Percentiles rank a stretch among this genome's conserved stretches.
phyloP scores from a whole-genome alignment of 2,888 invertebrate species.

The Pammene fasciana region DNA sequence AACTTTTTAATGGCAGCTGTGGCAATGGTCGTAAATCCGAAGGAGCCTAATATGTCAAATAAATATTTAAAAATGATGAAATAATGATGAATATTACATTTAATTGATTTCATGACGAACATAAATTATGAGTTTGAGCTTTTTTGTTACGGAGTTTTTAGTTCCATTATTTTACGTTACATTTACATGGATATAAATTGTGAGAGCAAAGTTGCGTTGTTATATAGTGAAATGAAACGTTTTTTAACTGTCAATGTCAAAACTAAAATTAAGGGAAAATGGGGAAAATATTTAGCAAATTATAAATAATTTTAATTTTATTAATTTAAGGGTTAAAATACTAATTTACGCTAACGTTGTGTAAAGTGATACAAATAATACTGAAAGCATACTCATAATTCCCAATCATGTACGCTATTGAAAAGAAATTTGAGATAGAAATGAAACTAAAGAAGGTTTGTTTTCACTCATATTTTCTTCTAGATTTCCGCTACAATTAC shows the following conservation, averaged over 20 bases:
- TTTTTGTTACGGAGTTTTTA: no score
- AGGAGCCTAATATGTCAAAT: not conserved
- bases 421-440: constrained; percentile 84
- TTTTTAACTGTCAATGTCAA: not conserved
- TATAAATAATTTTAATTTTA: not conserved
- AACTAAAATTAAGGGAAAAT: not conserved
- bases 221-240: no score
- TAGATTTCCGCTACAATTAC: constrained; percentile 1
- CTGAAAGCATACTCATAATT: not conserved
- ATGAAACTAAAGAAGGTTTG: constrained; percentile 84
- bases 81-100: no score
- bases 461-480: constrained; percentile 27
- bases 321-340: not conserved
- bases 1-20: not conserved
- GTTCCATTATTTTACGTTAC: no score
- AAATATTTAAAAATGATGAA: no score
- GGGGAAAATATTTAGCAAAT: constrained; percentile 1
- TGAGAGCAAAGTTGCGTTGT: no score
- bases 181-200: no score
- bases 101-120: no score
- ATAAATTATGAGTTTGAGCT: no score
- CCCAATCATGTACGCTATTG: constrained; percentile 72
- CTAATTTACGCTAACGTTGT: constrained; percentile 13
- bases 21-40: not conserved
- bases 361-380: not conserved